Evolutionary conservation across 2,888 invertebrate genomes (phyloP).

Genomic region (Thera britannica): DNA sequence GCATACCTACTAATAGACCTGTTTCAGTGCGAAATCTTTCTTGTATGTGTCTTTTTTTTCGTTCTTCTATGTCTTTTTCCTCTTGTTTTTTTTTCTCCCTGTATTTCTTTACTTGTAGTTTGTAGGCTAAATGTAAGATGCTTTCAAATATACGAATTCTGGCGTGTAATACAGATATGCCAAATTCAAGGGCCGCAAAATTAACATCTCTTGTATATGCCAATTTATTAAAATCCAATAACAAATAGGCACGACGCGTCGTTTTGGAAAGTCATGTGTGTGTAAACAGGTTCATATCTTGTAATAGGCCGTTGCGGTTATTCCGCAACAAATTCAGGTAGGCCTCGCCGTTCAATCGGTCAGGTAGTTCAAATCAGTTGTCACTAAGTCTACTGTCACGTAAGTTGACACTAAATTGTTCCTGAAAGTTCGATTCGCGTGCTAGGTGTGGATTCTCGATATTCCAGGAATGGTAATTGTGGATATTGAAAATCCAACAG

Average conservation of each 20-base stretch:
- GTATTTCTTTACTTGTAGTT: neutral
- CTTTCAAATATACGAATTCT: neutral
- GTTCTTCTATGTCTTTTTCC: neutral
- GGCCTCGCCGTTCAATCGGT: conserved; percentile 3
- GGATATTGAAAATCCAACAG: conserved; percentile 4
- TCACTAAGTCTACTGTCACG: neutral
- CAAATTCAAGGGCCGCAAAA: neutral
- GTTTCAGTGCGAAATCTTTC: neutral
- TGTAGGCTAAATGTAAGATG: neutral
- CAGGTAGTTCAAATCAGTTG: conserved; percentile 3
- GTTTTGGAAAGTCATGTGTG: no score
- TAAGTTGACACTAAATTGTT: conserved; percentile 4
- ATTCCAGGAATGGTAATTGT: neutral
- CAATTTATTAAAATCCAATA: neutral
- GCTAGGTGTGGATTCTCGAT: conserved; percentile 2
- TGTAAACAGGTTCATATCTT: conserved; percentile 4
- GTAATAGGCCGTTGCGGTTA: neutral
- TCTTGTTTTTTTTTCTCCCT: neutral
- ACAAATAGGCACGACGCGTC: no score
- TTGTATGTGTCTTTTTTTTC: neutral
- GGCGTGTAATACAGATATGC: neutral
- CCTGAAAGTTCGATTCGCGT: conserved; percentile 4
- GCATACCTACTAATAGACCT: neutral
- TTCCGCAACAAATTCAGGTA: neutral
- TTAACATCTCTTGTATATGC: neutral